A percentile compares a stretch with the other conserved stretches of the same genome.
phyloP scores from a whole-genome alignment of 2,113 vertebrate genomes.

The Nipponia nippon region DNA sequence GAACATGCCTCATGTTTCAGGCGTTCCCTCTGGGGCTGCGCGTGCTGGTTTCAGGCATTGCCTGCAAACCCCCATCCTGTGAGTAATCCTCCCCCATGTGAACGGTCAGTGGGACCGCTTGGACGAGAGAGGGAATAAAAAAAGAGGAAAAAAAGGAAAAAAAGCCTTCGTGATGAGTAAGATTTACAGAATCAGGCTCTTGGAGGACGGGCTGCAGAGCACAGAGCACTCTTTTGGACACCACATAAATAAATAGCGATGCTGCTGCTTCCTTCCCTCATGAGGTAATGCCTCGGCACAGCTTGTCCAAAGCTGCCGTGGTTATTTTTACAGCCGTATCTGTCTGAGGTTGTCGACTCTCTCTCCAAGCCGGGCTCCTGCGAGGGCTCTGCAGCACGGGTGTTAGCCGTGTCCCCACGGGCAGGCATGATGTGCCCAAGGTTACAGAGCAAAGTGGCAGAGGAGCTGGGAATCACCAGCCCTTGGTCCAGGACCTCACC shows the following conservation, averaged over 20 bases:
- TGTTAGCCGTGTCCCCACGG: fast-evolving
- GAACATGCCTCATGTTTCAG: background rate
- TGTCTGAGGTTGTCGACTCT: background rate
- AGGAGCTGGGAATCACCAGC: background rate
- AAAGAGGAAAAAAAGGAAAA: background rate
- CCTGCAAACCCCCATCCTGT: background rate
- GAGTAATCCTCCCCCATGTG: background rate
- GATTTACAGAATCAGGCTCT: background rate
- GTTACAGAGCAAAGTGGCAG: fast-evolving
- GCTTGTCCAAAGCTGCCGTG: background rate
- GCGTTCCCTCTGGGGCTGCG: background rate
- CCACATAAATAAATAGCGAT: background rate
- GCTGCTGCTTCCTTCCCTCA: background rate
- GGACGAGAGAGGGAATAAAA: background rate
- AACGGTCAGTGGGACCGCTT: background rate
- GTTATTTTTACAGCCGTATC: background rate
- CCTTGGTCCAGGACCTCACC: background rate
- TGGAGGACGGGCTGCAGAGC: background rate
- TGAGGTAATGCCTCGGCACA: background rate
- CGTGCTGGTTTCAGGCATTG: background rate
- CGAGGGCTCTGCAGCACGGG: fast-evolving
- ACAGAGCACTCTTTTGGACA: background rate
- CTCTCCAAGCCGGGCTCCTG: fast-evolving
- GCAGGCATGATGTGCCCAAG: fast-evolving
- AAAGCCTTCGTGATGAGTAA: background rate